A percentile compares a stretch with the other conserved stretches of the same genome.
These are phyloP conservation scores for Tetrao urogallus DNA, from an alignment of 2,113 vertebrate genomes.

Conservation along the genomic window DNA sequence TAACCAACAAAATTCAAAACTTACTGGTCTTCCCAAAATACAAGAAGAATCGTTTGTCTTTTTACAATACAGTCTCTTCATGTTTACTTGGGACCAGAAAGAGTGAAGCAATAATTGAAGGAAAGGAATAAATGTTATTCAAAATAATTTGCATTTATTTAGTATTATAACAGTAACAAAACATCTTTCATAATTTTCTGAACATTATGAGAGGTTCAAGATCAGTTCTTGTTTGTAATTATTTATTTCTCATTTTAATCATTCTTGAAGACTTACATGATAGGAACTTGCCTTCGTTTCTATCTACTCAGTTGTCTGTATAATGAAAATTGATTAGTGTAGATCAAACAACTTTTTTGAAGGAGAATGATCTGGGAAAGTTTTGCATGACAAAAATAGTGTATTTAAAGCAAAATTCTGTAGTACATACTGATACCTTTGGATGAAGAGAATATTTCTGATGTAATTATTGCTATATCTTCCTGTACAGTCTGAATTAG, in stretches of 20 bases:
- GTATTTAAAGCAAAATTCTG: background rate
- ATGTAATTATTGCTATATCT: background rate
- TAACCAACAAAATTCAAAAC: background rate
- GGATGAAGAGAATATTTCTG: background rate
- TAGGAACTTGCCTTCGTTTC: background rate
- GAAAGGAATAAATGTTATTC: background rate
- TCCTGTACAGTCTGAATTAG: background rate
- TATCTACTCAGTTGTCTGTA: background rate
- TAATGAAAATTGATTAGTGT: slow-evolving; percentile 7
- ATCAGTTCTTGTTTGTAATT: background rate
- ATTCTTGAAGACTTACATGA: background rate
- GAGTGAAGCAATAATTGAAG: background rate
- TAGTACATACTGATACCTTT: background rate
- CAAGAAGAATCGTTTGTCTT: background rate
- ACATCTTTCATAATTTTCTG: background rate
- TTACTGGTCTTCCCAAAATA: background rate
- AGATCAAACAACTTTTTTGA: background rate
- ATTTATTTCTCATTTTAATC: background rate
- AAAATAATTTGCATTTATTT: background rate
- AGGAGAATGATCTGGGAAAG: background rate
- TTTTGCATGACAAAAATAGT: background rate
- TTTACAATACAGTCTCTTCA: background rate
- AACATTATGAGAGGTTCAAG: background rate
- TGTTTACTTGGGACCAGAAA: background rate
- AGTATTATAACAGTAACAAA: background rate